Evolutionary conservation across 2,888 invertebrate genomes (phyloP).

Genomic region (Tenthredo distinguenda): DNA sequence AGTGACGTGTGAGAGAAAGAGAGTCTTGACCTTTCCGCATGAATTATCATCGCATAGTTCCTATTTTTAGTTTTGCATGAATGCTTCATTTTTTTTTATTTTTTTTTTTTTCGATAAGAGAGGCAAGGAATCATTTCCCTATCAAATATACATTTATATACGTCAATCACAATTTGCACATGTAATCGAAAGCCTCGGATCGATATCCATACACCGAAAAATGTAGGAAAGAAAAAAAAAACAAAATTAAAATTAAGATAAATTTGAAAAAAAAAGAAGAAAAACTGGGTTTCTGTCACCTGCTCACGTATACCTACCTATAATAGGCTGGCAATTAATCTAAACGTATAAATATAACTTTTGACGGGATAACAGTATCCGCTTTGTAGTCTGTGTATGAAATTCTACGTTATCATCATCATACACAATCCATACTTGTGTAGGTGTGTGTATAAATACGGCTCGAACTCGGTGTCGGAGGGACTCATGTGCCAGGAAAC

Average conservation of each 20-base stretch:
- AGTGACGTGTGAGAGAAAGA: conserved; percentile 5
- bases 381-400: conserved; percentile 32
- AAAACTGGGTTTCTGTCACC: not conserved
- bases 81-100: too few species aligned
- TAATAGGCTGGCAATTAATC: conserved; percentile 9
- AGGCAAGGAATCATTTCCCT: too few species aligned
- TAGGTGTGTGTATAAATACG: not conserved
- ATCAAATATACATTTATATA: too few species aligned
- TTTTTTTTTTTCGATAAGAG: too few species aligned
- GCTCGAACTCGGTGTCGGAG: not conserved
- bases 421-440: not conserved
- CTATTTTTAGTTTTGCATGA: too few species aligned
- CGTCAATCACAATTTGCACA: too few species aligned
- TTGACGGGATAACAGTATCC: conserved; percentile 11
- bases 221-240: not conserved
- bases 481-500: not conserved
- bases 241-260: not conserved
- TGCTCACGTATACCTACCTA: not conserved
- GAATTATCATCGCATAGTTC: not conserved
- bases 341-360: not conserved
- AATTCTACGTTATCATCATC: conserved; percentile 23
- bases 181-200: too few species aligned
- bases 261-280: not conserved
- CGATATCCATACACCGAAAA: too few species aligned
- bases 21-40: not conserved